Evolutionary conservation across 2,797 vertebrate species (phyloP), one percentile per base, ranked within the genome.

Genomic region (Notolabrus celidotus): DNA sequence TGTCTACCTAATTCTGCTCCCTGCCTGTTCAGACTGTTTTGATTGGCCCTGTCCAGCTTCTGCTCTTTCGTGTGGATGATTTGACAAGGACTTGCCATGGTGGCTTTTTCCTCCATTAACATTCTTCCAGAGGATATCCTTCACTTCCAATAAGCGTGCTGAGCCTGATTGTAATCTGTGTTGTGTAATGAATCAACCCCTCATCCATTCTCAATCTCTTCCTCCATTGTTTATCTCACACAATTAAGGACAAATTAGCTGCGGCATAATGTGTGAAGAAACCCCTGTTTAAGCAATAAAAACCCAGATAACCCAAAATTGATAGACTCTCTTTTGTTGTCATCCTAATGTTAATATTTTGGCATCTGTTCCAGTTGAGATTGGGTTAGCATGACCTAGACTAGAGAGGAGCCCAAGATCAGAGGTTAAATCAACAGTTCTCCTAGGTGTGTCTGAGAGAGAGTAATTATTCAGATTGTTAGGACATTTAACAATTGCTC

Each of bases 61-160:
- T 75, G 76, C 74, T 82, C 67, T 8, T 17, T 56, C 64, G 56
- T 75, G 77, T 57, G 31, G 54, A 77, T 84, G 74, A 89, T 79
- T 79, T 62, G 67, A 51, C 8, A 45, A 82, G 52, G 74, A 88
- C 67, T 54, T 62, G 68, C 45, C 36, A 52, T 5, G 25, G 60
- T 71, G 73, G 55, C 83, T 87, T 85, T 36, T 79, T 46, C 20
- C 74, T 76, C 86, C 79, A 89, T 92, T 88, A 92, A 90, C 88
- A 90, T 92, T 92, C 91, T 81, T 93, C 61, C 19, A 41, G 61
- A 72, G 87, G 85, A 90, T 90, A 86, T 83, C 79, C 82, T 90
- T 92, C 91, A 89, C 84, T 87, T 88, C 78, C 80, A 89, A 82
- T 86, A 67, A 90, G 75, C 3, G 4, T 76, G 71, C 23, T 33